Base-by-base conservation (phyloP, 2,113 vertebrate genomes). In the Phodopus roborovskii region DNA sequence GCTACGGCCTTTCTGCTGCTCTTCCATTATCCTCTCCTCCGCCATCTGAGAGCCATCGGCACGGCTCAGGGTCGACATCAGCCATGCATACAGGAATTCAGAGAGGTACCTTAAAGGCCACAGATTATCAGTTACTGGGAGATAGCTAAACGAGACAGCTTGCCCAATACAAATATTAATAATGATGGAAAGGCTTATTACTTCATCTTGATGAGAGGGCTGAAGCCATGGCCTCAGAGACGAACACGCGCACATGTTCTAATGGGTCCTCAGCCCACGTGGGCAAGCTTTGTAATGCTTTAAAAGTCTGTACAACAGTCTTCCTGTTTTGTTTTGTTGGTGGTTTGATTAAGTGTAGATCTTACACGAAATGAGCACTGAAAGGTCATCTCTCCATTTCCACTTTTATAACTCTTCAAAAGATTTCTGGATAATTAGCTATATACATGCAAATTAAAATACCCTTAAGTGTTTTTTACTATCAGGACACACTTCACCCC, bases 1-100 rank as follows among this genome's bases (percentile, higher is more conserved):
- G 96, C 99, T 99, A 8, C 99, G 99, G 45, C 99, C 99, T 98
- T 99, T 99, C 96, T 99, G 99, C 95, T 99, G 99, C 93, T 99
- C 99, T 97, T 99, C 99, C 98, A 99, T 98, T 96, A 99, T 99
- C 85, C 99, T 99, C 96, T 99, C 99, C 97, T 99, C 99, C 0
- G 99, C 99, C 99, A 99, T 99, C 39, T 99, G 99, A 74, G 99
- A 99, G 96, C 99, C 99, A 98, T 99, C 99, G 0, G 99, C 99
- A 3, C 99, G 98, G 98, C 99, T 99, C 98, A 99, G 98, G 0
- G 99, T 99, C 60, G 99, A 99, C 99, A 99, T 99, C 96, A 99
- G 97, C 99, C 99, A 99, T 0, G 99, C 99, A 45, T 99, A 99
- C 19, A 99, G 99, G 94, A 99, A 99, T 98, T 99, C 99, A 0